phyloP scores from a whole-genome alignment of 2,113 vertebrate species.

The Lepus americanus region DNA sequence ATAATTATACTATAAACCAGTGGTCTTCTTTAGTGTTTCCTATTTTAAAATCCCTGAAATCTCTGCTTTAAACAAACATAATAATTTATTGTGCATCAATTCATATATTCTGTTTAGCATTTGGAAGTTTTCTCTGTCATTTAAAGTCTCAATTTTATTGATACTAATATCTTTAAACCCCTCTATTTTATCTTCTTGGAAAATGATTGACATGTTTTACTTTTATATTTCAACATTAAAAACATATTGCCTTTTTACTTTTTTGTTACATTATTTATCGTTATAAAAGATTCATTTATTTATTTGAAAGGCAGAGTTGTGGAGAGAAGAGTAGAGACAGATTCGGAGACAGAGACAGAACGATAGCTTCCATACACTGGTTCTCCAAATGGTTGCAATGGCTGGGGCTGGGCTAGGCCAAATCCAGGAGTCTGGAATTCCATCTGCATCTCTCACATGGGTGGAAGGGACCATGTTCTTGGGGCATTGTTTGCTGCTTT shows the following conservation, averaged over 20 bases:
- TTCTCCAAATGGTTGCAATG: too few species aligned
- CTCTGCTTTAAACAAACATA: background rate
- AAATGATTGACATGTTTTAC: background rate
- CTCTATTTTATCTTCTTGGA: background rate
- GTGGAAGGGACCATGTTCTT: too few species aligned
- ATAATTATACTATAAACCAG: background rate
- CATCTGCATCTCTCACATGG: too few species aligned
- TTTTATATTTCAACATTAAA: constrained; percentile 5
- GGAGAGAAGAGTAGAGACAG: too few species aligned
- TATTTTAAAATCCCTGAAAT: background rate
- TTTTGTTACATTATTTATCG: background rate
- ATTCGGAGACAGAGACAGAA: too few species aligned
- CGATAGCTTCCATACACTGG: too few species aligned
- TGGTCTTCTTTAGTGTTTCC: constrained; percentile 13
- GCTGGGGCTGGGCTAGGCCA: too few species aligned
- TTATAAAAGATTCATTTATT: too few species aligned
- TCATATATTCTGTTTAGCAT: background rate
- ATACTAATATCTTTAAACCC: background rate
- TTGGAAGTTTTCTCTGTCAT: background rate
- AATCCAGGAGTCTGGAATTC: too few species aligned
- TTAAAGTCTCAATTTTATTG: background rate
- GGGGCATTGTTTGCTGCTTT: too few species aligned
- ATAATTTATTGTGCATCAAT: background rate
- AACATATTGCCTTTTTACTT: background rate
- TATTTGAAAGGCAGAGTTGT: too few species aligned